Evolutionary conservation across 2,888 invertebrate species (phyloP).

Genomic region (Lochmaea capreae): DNA sequence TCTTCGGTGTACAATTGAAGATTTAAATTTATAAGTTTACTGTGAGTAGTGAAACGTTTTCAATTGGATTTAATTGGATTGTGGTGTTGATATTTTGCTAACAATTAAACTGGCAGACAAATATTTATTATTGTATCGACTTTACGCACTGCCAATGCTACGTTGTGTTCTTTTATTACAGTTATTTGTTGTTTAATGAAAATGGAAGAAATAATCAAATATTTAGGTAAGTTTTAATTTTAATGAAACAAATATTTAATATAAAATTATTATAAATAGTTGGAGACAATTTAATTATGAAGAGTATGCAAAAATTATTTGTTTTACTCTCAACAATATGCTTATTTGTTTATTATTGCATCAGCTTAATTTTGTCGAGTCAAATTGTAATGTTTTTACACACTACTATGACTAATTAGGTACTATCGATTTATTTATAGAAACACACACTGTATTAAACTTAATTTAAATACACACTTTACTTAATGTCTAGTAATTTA

Average conservation of each 20-base stretch:
- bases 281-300: not conserved
- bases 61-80: slow-evolving; percentile 8
- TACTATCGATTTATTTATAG: too few species aligned
- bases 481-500: too few species aligned
- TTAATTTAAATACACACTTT: too few species aligned
- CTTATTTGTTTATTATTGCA: too few species aligned
- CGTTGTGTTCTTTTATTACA: slow-evolving; percentile 1
- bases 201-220: slow-evolving; percentile 39
- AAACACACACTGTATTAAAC: too few species aligned
- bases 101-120: slow-evolving; percentile 15
- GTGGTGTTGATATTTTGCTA: not conserved
- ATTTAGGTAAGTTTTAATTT: slow-evolving; percentile 32
- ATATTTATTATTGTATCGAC: slow-evolving; percentile 7
- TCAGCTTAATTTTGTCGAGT: too few species aligned
- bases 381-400: too few species aligned
- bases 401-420: too few species aligned
- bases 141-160: not conserved
- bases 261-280: not conserved
- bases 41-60: not conserved
- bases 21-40: not conserved
- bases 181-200: not conserved
- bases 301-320: too few species aligned
- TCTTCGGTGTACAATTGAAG: not conserved
- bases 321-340: too few species aligned
- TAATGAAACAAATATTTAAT: not conserved